Percentiles rank a stretch among this genome's conserved stretches.
Conservation (phyloP, 1,140 invertebrate species). For the Bombus picipes region DNA sequence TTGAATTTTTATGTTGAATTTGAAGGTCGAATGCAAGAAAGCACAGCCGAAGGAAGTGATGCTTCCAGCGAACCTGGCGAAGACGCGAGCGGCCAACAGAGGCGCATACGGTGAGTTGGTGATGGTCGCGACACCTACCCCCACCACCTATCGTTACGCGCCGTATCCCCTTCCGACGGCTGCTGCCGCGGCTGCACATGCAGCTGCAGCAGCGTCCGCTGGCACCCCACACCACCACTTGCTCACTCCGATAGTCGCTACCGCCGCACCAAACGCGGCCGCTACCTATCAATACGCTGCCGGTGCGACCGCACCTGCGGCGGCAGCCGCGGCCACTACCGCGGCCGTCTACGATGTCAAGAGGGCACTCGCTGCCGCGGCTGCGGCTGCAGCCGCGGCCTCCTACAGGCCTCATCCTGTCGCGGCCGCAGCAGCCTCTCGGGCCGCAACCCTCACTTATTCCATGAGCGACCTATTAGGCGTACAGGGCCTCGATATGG, state of each 20-base stretch:
- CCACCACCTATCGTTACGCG: slow-evolving; percentile 86
- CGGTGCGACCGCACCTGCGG: slow-evolving; percentile 74
- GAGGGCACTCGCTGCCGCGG: slow-evolving; percentile 78
- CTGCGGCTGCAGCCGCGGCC: slow-evolving; percentile 81
- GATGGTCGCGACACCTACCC: slow-evolving; percentile 86
- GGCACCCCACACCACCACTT: slow-evolving; percentile 76
- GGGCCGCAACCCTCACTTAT: slow-evolving; percentile 85
- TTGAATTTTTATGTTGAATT: slow-evolving; percentile 66
- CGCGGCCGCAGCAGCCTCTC: slow-evolving; percentile 79
- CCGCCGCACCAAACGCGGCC: slow-evolving; percentile 81
- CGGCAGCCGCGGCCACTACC: slow-evolving; percentile 79
- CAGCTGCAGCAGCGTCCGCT: slow-evolving; percentile 78
- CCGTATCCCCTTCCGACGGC: slow-evolving; percentile 82
- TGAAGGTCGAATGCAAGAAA: slow-evolving; percentile 99
- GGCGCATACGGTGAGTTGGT: slow-evolving; percentile 98
- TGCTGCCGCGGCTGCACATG: slow-evolving; percentile 78
- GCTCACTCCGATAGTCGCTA: slow-evolving; percentile 81
- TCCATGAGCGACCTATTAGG: slow-evolving; percentile 87
- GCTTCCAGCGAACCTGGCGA: slow-evolving; percentile 96
- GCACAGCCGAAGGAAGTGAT: slow-evolving; percentile 99
- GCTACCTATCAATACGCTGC: slow-evolving; percentile 83
- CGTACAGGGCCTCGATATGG: slow-evolving; percentile 86
- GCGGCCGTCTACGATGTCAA: slow-evolving; percentile 83
- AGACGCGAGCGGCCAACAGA: slow-evolving; percentile 94
- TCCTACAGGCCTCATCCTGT: slow-evolving; percentile 82